Base-by-base conservation (phyloP, 2,113 vertebrate species). In the Sturnira hondurensis region DNA sequence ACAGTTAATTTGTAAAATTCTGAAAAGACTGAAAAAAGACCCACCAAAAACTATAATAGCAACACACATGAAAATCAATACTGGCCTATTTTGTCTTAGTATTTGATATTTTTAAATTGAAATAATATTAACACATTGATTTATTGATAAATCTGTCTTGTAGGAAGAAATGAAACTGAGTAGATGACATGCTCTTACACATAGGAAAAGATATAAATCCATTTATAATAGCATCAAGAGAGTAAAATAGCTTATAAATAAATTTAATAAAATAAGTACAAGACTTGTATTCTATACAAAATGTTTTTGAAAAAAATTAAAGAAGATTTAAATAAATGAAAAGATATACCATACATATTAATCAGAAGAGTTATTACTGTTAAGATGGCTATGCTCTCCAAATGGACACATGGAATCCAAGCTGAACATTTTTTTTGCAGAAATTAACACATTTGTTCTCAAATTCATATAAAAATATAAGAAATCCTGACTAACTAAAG, bases 241-340 rank as follows among this genome's bases (percentile, higher is more conserved):
- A 91, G 78, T 80, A 85, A 78, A 70, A 94, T 67, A 67, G n/a
- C 41, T 84, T 78, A 13, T 15, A n/a, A 77, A 78, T 91, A 91
- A 78, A 61, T 43, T 84, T 78, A 61, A 85, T 28, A 71, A 78
- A 86, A 78, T 68, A 92, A 84, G 36, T 41, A 52, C 13, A 94
- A 90, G 80, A 68, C 33, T 85, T 90, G 33, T 26, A 70, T 33
- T 90, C 26, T 41, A 26, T 77, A 74, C 12, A 58, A 84, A 56
- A 47, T 36, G 41, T 24, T 85, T 77, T 85, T 84, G 15, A 78
- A 85, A 41, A n/a, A 90, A 85, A 93, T 86, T 41, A 47, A 38
- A 67, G 33, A n/a, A 58, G 31, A 70, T 4, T 47, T 50, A 82
- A 81, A 71, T 93, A 41, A 61, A 73, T 41, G 43, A 19, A 81